A percentile compares a stretch with the other conserved stretches of the same genome.
Evolutionary conservation across 2,888 invertebrate species (phyloP).

Genomic region (Noctuana brunneofusca): DNA sequence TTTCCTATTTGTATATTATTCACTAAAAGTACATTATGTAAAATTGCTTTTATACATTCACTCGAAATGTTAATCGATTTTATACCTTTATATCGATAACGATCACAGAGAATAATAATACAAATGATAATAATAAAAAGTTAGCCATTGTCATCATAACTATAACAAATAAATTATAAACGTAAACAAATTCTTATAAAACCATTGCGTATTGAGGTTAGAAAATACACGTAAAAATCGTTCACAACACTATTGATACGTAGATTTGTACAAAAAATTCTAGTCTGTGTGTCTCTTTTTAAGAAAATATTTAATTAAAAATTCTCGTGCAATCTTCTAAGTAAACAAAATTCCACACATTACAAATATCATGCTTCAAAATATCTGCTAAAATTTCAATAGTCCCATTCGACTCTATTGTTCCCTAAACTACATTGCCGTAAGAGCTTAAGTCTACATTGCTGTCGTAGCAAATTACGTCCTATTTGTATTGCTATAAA

Average conservation of each 20-base stretch:
- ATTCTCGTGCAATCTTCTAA: background rate
- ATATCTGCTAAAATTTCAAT: background rate
- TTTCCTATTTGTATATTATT: slow-evolving; percentile 31
- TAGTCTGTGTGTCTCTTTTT: background rate
- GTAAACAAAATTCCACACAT: background rate
- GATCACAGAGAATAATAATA: slow-evolving; percentile 31
- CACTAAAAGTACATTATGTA: slow-evolving; percentile 20
- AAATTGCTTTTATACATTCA: slow-evolving; percentile 30
- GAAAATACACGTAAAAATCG: background rate
- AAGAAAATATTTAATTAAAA: background rate
- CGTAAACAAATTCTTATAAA: slow-evolving; percentile 1
- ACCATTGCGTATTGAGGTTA: background rate
- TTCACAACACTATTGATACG: slow-evolving; percentile 9
- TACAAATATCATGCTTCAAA: background rate
- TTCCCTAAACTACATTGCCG: slow-evolving; percentile 48
- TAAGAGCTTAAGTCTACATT: slow-evolving; percentile 24
- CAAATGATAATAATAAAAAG: background rate
- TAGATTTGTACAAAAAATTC: slow-evolving; percentile 12
- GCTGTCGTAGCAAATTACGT: slow-evolving; percentile 23
- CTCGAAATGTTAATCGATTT: slow-evolving; percentile 19
- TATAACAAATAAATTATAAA: slow-evolving; percentile 13
- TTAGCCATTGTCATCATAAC: background rate
- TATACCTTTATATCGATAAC: slow-evolving; percentile 15
- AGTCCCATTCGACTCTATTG: slow-evolving; percentile 43
- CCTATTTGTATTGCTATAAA: slow-evolving; percentile 10